Evolutionary conservation across 2,888 invertebrate genomes (phyloP).

Genomic region (Volucella zonaria): DNA sequence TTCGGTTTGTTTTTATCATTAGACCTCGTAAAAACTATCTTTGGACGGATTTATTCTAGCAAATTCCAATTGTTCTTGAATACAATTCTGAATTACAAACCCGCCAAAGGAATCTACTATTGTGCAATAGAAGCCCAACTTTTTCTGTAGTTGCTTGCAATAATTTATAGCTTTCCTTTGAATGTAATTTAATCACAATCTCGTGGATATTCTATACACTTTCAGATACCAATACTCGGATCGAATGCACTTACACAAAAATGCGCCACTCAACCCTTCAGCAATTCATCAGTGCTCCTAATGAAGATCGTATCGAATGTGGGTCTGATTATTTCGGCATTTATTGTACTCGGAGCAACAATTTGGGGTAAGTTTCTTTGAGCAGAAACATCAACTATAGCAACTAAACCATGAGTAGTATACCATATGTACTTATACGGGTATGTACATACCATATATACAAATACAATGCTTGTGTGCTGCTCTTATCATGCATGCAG

Average conservation of each 20-base stretch:
- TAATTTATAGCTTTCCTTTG: too few species aligned
- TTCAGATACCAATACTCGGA: conserved; percentile 80
- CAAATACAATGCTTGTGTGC: conserved; percentile 43
- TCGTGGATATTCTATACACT: conserved; percentile 58
- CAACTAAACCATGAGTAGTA: background rate
- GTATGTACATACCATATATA: conserved; percentile 5
- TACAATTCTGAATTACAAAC: too few species aligned
- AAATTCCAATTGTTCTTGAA: too few species aligned
- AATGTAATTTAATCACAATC: too few species aligned
- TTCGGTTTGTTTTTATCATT: too few species aligned
- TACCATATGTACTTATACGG: background rate
- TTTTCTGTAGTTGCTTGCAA: too few species aligned
- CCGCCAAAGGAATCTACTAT: too few species aligned
- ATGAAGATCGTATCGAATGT: conserved; percentile 79
- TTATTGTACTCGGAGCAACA: conserved; percentile 77
- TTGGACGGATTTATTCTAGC: too few species aligned
- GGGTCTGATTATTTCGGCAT: conserved; percentile 79
- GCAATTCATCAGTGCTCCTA: conserved; percentile 76
- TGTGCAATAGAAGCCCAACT: too few species aligned
- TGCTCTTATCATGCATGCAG: background rate
- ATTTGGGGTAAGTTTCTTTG: conserved; percentile 80
- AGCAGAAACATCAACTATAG: conserved; percentile 29
- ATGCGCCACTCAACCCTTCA: conserved; percentile 78
- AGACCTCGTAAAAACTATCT: too few species aligned
- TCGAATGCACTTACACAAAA: conserved; percentile 76